These are phyloP conservation scores for Pyrgus malvae DNA, from an alignment of 2,888 invertebrate genomes.

Conservation along the genomic window DNA sequence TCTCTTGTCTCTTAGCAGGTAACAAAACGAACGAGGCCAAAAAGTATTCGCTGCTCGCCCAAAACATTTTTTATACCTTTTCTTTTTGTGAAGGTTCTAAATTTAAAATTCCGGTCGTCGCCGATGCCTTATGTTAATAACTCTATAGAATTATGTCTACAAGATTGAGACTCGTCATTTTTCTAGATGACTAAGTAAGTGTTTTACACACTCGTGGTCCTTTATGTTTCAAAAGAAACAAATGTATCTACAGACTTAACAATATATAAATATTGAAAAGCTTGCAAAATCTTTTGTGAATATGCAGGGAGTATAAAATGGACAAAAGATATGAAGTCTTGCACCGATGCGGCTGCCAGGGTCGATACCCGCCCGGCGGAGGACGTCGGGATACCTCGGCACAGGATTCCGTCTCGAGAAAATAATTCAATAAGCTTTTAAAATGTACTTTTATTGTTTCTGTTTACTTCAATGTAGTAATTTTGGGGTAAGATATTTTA, in stretches of 20 bases:
- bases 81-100: constrained; percentile 47
- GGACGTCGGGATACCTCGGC: constrained; percentile 47
- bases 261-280: not conserved
- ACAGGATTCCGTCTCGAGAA: not conserved
- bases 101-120: constrained; percentile 42
- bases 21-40: constrained; percentile 62
- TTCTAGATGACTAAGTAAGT: not conserved
- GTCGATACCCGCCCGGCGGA: constrained; percentile 63
- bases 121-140: constrained; percentile 19
- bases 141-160: constrained; percentile 6
- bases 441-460: not conserved
- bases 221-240: not conserved
- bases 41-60: constrained; percentile 55
- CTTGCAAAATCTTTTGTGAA: constrained; percentile 13
- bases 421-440: not conserved
- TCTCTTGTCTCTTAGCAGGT: constrained; percentile 57
- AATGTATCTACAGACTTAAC: not conserved
- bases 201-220: not conserved
- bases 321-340: constrained; percentile 62
- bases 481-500: too few relatives aligned
- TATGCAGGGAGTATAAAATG: constrained; percentile 20
- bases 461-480: not conserved
- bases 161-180: constrained; percentile 6
- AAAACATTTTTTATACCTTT: constrained; percentile 53
- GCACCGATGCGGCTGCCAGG: constrained; percentile 65